Conservation (phyloP, 1,140 invertebrate species). For the Drosophila fuyamai region DNA sequence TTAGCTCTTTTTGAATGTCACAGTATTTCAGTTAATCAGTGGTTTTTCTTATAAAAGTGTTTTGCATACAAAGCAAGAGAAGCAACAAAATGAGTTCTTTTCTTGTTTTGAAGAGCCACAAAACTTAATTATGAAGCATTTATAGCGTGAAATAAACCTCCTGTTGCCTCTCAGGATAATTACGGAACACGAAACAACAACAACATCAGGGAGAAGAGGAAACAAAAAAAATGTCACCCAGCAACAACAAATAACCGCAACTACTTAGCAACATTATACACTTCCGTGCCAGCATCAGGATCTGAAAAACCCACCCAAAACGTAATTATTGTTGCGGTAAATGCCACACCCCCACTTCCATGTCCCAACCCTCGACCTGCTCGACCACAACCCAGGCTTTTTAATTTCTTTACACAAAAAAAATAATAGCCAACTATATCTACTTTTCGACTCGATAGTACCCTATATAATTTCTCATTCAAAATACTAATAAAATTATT, state of each 20-base stretch:
- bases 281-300: conserved; percentile 72
- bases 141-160: conserved; percentile 77
- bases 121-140: conserved; percentile 77
- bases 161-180: conserved; percentile 79
- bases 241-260: conserved; percentile 67
- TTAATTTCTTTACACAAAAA: conserved; percentile 74
- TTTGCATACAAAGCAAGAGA: conserved; percentile 12
- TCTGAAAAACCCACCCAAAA: conserved; percentile 65
- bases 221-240: conserved; percentile 45
- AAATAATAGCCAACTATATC: background rate
- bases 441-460: background rate
- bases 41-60: background rate
- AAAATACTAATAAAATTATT: no score
- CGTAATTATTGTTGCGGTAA: conserved; percentile 82
- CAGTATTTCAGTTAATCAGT: conserved; percentile 3
- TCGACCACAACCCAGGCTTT: conserved; percentile 63
- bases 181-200: conserved; percentile 52
- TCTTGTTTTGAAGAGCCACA: conserved; percentile 41
- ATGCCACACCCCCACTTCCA: conserved; percentile 30
- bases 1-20: no score
- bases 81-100: conserved; percentile 14
- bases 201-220: conserved; percentile 4
- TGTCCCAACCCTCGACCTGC: background rate
- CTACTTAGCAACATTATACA: conserved; percentile 83
- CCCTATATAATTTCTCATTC: background rate